phyloP scores from a whole-genome alignment of 2,797 vertebrate species.

The Leptatherina wallacei region DNA sequence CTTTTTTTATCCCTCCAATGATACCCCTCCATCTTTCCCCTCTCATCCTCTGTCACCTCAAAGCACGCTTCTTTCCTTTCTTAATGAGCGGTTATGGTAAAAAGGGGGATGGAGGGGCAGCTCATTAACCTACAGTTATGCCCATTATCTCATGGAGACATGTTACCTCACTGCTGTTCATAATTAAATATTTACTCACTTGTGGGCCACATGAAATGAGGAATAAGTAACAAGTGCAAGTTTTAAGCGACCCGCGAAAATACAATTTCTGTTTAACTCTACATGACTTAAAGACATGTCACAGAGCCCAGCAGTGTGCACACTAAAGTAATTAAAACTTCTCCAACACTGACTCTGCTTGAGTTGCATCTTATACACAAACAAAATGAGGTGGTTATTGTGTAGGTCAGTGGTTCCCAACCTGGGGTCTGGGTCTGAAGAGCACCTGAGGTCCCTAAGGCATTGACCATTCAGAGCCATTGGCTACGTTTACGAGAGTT shows the following conservation, averaged over 20 bases:
- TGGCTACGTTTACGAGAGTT: no score
- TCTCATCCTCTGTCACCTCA: background rate
- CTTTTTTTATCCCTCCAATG: background rate
- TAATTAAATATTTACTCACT: background rate
- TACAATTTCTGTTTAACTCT: no score
- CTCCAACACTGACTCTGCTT: no score
- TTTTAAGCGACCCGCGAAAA: background rate
- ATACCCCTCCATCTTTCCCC: background rate
- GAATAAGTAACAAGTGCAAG: background rate
- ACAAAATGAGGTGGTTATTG: no score
- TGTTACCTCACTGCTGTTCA: background rate
- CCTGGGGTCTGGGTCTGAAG: no score
- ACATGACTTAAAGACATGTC: no score
- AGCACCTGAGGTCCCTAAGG: no score
- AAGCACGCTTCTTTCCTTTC: background rate
- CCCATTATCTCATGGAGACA: background rate
- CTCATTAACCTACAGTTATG: constrained; percentile 7
- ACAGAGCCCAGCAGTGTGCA: no score
- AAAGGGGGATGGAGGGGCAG: background rate
- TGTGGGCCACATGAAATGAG: background rate
- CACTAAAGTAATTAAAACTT: no score
- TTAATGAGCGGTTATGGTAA: constrained; percentile 6
- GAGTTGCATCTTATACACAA: no score
- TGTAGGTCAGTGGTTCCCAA: no score
- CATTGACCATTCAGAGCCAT: no score